A percentile compares a stretch with the other conserved stretches of the same genome.
Evolutionary conservation across 2,888 invertebrate species (phyloP).

Genomic region (Serripes groenlandicus): DNA sequence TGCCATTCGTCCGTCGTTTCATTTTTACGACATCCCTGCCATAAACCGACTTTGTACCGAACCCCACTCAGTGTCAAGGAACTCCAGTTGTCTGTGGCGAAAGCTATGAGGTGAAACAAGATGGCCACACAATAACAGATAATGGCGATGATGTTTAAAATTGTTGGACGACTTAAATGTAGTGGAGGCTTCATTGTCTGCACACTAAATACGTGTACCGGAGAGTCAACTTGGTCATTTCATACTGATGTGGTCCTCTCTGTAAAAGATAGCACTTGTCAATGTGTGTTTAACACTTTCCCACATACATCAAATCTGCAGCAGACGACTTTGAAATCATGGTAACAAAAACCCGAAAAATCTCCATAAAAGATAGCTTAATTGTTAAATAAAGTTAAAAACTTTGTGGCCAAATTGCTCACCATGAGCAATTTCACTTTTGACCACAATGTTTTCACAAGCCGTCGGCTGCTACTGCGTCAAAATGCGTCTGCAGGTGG

Average conservation of each 20-base stretch:
- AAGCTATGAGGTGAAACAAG: constrained; percentile 67
- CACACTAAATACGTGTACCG: too few species aligned
- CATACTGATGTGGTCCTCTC: too few species aligned
- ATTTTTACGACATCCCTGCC: constrained; percentile 58
- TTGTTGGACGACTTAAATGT: constrained; percentile 58
- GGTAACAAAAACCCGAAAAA: too few species aligned
- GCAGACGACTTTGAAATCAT: too few species aligned
- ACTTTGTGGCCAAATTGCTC: background rate
- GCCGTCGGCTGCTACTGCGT: too few species aligned
- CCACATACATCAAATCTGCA: background rate
- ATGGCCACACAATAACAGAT: constrained; percentile 62
- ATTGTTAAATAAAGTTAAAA: too few species aligned
- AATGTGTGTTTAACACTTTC: background rate
- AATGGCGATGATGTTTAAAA: constrained; percentile 56
- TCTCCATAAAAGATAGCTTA: too few species aligned
- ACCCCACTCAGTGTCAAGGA: constrained; percentile 47
- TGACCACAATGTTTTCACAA: background rate
- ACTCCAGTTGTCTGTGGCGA: constrained; percentile 63
- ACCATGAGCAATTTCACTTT: background rate
- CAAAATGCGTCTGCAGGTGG: too few species aligned
- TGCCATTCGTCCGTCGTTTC: constrained; percentile 25
- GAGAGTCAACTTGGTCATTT: too few species aligned
- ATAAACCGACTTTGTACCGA: constrained; percentile 55
- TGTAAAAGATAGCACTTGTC: too few species aligned
- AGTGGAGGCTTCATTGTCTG: constrained; percentile 51